phyloP scores from a whole-genome alignment of 2,113 vertebrate genomes.

The Ophthalmolycus amberensis region DNA sequence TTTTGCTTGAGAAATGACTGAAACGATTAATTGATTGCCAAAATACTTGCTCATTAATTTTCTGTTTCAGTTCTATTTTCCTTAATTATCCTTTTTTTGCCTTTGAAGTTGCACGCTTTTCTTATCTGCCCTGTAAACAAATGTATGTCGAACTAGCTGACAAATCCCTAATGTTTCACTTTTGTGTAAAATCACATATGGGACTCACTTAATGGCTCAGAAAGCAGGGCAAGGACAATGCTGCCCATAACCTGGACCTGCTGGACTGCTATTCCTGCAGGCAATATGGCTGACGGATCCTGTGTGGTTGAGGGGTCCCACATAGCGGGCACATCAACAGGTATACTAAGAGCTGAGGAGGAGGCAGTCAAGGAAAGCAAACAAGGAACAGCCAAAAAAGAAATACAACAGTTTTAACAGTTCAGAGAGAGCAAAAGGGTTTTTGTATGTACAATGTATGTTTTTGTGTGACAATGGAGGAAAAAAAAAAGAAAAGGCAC shows the following conservation, averaged over 20 bases:
- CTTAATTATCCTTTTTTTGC: background rate
- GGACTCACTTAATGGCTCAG: slow-evolving; percentile 74
- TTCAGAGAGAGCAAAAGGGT: background rate
- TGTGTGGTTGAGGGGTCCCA: slow-evolving; percentile 49
- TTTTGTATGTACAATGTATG: background rate
- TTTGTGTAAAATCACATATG: background rate
- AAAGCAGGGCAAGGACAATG: slow-evolving; percentile 71
- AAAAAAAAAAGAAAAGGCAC: background rate
- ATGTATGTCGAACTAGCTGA: background rate
- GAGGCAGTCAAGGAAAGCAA: slow-evolving; percentile 51
- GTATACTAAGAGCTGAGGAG: slow-evolving; percentile 71
- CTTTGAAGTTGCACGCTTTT: background rate
- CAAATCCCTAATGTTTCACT: background rate
- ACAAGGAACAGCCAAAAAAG: background rate
- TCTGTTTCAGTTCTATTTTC: background rate
- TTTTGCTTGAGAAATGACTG: background rate
- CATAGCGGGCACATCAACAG: slow-evolving; percentile 41
- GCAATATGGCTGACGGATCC: slow-evolving; percentile 52
- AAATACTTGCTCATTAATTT: background rate
- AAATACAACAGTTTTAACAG: background rate
- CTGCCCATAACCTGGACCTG: slow-evolving; percentile 73
- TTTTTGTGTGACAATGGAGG: background rate
- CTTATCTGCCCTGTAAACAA: background rate
- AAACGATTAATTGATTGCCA: background rate
- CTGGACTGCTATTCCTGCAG: slow-evolving; percentile 63